phyloP scores from a whole-genome alignment of 2,113 vertebrate genomes.

The Ancistrus triradiatus region DNA sequence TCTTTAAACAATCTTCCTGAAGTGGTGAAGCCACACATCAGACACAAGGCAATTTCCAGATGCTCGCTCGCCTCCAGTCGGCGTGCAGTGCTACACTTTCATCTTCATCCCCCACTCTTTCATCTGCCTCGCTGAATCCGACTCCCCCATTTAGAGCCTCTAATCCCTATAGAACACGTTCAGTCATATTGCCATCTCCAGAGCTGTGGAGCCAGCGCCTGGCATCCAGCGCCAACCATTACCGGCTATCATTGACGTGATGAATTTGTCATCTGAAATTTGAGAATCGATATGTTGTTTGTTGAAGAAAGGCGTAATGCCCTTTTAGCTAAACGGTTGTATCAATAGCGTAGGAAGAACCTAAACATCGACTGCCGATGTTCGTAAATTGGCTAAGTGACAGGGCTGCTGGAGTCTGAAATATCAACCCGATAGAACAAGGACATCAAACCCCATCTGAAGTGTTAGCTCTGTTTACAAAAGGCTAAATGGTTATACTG shows the following conservation, averaged over 20 bases:
- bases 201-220: neutral
- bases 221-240: neutral
- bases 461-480: too few species aligned
- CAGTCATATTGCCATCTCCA: slow-evolving; percentile 2
- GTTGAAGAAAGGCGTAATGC: neutral
- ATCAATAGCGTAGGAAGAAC: neutral
- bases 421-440: neutral
- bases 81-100: slow-evolving; percentile 8
- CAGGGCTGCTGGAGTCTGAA: neutral
- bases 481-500: too few species aligned
- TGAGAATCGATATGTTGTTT: neutral
- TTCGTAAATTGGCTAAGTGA: neutral
- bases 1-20: slow-evolving; percentile 7
- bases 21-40: slow-evolving; percentile 2
- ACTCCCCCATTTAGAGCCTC: slow-evolving; percentile 12
- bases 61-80: slow-evolving; percentile 1
- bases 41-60: slow-evolving; percentile 15
- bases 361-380: neutral
- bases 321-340: neutral
- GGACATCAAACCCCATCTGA: too few species aligned
- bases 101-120: slow-evolving; percentile 27
- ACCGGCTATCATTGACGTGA: neutral
- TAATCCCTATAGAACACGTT: slow-evolving; percentile 23
- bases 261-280: neutral
- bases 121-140: slow-evolving; percentile 16